Evolutionary conservation across 2,113 vertebrate species (phyloP), one percentile per base, ranked within the genome.

Genomic region (Pimephales promelas): DNA sequence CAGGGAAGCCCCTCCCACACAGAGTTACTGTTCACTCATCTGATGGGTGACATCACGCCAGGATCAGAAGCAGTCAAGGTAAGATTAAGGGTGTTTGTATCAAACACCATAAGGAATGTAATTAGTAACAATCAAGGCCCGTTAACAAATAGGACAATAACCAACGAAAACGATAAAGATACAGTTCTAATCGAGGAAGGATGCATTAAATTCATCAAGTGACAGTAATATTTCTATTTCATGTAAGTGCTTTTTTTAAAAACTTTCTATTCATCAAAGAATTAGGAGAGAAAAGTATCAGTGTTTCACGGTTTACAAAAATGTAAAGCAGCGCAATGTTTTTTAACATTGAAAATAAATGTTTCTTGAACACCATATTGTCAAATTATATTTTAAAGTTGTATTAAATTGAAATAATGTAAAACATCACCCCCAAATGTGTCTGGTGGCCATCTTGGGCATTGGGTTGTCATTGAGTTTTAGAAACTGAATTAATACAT

Each of bases 31-130:
- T 92, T 96, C 10, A 87, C 84, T 64, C 95, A 96, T 83, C 87
- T 97, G 36, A 90, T 97, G 0, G 88, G 92, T 79, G 96, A 95
- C 88, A 94, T 95, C 89, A 95, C 93, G 5, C 95, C 95, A 0
- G 93, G 91, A 7, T 88, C 93, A 0, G 96, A 96, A 59, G 88
- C 93, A 31, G 86, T 96, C 26, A 96, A 94, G 94, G 96, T 95
- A 76, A 93, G 47, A 10, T 77, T 73, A n/a, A 26, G 11, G 10
- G 10, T 45, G n/a, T 64, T 54, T 13, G 5, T 24, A 47, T 24
- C 57, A 16, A 34, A 24, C 10, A 54, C 43, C 26, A n/a, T 14
- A 1, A 3, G 4, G 4, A 45, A 11, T 59, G 2, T 36, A 43
- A 61, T 49, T 31, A 26, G 28, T 54, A 22, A 54, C 52, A 54